Evolutionary conservation across 23 tunicate species (phyloP).

Genomic region (Diplosoma virens): DNA sequence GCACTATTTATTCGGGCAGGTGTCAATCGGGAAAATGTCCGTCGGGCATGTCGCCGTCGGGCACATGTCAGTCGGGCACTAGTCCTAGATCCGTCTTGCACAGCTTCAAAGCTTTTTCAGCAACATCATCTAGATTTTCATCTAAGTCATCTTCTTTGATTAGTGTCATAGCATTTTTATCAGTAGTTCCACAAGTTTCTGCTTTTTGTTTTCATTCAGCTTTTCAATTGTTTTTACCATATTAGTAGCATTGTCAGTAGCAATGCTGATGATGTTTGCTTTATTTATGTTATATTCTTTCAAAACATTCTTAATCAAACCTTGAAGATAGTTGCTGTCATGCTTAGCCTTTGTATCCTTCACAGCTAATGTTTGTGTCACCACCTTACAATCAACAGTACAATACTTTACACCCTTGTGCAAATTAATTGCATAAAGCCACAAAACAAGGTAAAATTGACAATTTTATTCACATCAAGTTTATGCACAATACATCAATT

Average conservation of each 20-base stretch:
- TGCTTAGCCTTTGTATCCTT: neutral
- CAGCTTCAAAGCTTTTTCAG: neutral
- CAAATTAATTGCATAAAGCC: no score
- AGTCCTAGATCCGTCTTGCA: no score
- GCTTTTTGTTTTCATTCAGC: neutral
- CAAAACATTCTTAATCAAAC: neutral
- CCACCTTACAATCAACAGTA: neutral
- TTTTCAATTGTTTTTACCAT: constrained; percentile 1
- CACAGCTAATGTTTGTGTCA: neutral
- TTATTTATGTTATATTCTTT: constrained; percentile 1
- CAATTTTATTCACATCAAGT: no score
- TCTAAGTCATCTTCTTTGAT: neutral
- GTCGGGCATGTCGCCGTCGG: no score
- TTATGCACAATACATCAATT: no score
- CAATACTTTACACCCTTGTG: no score
- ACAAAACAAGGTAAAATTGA: no score
- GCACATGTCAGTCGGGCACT: no score
- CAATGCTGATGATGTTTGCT: neutral
- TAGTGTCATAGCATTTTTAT: neutral
- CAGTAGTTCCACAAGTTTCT: neutral
- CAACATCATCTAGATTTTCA: neutral
- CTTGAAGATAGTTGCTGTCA: neutral
- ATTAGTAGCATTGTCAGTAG: constrained; percentile 7
- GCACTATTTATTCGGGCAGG: no score
- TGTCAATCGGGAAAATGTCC: no score